Evolutionary conservation across 2,113 vertebrate species (phyloP), one percentile per base, ranked within the genome.

Genomic region (Clarias macrocephalus): DNA sequence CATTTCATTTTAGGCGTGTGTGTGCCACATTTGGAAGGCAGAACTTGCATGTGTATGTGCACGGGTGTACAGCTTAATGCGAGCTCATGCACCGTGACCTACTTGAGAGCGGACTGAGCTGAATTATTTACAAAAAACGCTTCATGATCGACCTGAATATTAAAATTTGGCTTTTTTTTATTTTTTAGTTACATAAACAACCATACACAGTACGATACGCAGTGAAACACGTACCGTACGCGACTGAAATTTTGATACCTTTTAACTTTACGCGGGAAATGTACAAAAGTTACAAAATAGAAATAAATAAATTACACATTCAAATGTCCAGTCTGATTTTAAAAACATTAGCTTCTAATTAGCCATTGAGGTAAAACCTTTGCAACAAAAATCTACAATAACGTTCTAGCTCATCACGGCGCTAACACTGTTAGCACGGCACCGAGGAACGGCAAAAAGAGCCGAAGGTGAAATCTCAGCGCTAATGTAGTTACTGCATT

Each of bases 41-140:
- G n/a, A n/a, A n/a, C n/a, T n/a, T n/a, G n/a, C n/a, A 42, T 42
- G 42, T 42, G 42, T 42, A 5, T 42, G 42, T 5, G 42, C 42
- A 42, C 2, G 3, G 57, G n/a, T n/a, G n/a, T n/a, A n/a, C n/a
- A n/a, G 10, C 21, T 21, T 42, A 56, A 73, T 30, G 13, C 19
- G 3, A 65, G 23, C 28, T 28, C 68, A 68, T 68, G 68, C 63
- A 66, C 57, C 19, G 79, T 94, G 93, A 94, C 94, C 94, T 92
- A 94, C 86, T 93, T 94, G 80, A 80, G 89, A 63, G 52, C 21
- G 30, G 62, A 86, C 25, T 30, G 25, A 84, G 79, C 75, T 42
- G 42, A 42, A 42, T 42, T 42, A 42, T 42, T 5, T 42, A 42
- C 42, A 5, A 42, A 42, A 42, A 7, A 16, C 19, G n/a, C 63